phyloP scores from a whole-genome alignment of 2,888 invertebrate genomes.

The Cryptocheilus praepositus region DNA sequence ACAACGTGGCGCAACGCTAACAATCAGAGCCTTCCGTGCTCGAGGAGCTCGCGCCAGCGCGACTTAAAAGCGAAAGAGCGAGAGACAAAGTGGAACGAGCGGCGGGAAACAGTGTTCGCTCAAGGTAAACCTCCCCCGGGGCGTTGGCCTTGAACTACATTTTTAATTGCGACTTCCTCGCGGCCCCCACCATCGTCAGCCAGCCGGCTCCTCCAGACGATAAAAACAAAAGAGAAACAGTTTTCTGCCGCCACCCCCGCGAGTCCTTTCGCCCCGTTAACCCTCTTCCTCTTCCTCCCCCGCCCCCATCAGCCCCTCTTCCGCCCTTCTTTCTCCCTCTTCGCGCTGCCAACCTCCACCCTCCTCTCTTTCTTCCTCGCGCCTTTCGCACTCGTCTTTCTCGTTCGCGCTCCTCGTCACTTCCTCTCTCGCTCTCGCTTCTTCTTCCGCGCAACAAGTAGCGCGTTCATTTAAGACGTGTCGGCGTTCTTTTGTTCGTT shows the following conservation, averaged over 20 bases:
- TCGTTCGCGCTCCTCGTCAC: slow-evolving; percentile 12
- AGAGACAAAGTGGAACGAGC: slow-evolving; percentile 34
- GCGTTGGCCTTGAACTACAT: slow-evolving; percentile 74
- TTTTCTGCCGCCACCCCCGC: slow-evolving; percentile 60
- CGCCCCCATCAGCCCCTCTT: slow-evolving; percentile 24
- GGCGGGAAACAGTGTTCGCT: slow-evolving; percentile 47
- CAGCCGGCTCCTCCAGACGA: slow-evolving; percentile 59
- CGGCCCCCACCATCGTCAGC: slow-evolving; percentile 24
- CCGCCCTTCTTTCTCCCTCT: slow-evolving; percentile 47
- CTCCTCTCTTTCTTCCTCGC: slow-evolving; percentile 15
- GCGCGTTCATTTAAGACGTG: slow-evolving; percentile 75
- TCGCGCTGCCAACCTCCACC: slow-evolving; percentile 23
- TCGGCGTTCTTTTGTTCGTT: slow-evolving; percentile 74
- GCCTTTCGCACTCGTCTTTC: too few relatives aligned
- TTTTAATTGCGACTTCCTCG: slow-evolving; percentile 72
- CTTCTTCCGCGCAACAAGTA: slow-evolving; percentile 73
- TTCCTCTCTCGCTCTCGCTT: slow-evolving; percentile 39
- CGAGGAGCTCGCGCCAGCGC: slow-evolving; percentile 11
- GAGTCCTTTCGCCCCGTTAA: slow-evolving; percentile 24
- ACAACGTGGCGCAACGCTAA: too few relatives aligned
- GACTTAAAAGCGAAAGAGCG: slow-evolving; percentile 33
- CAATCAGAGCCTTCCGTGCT: too few relatives aligned
- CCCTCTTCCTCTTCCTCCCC: slow-evolving; percentile 6
- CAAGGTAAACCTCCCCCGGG: slow-evolving; percentile 57
- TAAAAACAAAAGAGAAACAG: slow-evolving; percentile 74